Evolutionary conservation across 2,113 vertebrate species (phyloP), one percentile per base, ranked within the genome.

Genomic region (Phasianus colchicus): DNA sequence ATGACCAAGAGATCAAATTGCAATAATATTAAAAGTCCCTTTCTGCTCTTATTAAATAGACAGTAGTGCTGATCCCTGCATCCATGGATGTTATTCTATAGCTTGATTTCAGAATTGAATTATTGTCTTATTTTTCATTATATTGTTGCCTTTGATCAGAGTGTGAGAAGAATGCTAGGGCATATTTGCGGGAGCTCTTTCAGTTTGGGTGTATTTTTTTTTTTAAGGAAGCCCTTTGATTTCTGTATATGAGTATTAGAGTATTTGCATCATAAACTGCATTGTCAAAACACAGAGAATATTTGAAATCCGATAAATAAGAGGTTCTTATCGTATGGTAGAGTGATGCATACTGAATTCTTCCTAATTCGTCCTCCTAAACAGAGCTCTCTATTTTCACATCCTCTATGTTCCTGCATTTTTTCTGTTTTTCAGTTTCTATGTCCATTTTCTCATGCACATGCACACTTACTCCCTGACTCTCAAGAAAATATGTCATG

Each of bases 141-240:
- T 65, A 78, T 36, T 81, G 89, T 86, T 87, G 63, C 71, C 75
- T 93, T 95, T 92, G 91, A 92, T 93, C 78, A 89, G 72, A 93
- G 7, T 65, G 61, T 72, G 74, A 95, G 27, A 4, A 16, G 30
- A 18, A 36, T 75, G 47, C 34, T 40, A 38, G 36, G 25, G 36
- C 24, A 22, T 85, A 87, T 61, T 72, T 91, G 10, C 34, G 55
- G 58, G 38, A 79, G 61, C 13, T 74, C 47, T 89, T 78, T 34
- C 45, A 70, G 42, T 43, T 43, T 43, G 42, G 42, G 15, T 43
- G 42, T 43, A 15, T 43, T 52, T 54, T 54, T 13, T 29, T 54
- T 54, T 54, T 54, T 82, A 32, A 87, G 21, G 69, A 75, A 88
- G 22, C 5, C 15, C 43, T 87, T 89, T 89, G 90, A 91, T 91